Evolutionary conservation across 2,113 vertebrate genomes (phyloP).

Genomic region (Thinocorus orbignyianus): DNA sequence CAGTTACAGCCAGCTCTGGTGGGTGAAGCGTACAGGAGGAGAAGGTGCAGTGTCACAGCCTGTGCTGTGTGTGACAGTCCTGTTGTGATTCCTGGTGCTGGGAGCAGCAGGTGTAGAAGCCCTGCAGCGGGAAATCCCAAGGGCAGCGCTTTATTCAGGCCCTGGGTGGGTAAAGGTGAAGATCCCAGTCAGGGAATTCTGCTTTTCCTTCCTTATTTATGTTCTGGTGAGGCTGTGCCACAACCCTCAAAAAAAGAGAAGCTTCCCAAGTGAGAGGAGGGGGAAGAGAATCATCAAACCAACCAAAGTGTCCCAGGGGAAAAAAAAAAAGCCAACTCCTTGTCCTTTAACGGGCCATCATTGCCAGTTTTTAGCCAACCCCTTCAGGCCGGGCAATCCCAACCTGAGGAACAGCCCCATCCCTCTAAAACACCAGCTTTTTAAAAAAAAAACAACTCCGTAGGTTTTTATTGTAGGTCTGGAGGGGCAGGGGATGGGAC

Average conservation of each 20-base stretch:
- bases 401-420: not conserved
- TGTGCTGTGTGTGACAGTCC: accelerated
- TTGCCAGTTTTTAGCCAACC: not conserved
- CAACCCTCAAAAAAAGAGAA: not conserved
- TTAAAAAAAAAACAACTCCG: conserved; percentile 58
- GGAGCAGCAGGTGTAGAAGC: not conserved
- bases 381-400: not conserved
- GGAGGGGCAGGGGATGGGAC: conserved; percentile 13
- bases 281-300: not conserved
- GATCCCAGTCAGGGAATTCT: accelerated
- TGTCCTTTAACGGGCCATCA: conserved; percentile 2
- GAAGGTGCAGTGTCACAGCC: accelerated
- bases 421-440: conserved; percentile 40
- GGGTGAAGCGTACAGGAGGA: accelerated
- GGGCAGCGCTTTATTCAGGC: not conserved
- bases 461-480: conserved; percentile 76
- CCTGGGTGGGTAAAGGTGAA: accelerated
- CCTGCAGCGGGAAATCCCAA: accelerated
- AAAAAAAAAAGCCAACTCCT: not conserved
- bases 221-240: not conserved
- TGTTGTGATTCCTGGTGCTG: not conserved
- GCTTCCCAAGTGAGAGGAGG: not conserved
- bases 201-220: too few species aligned
- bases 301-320: not conserved
- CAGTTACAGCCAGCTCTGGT: accelerated